Evolutionary conservation across 2,113 vertebrate genomes (phyloP).

Genomic region (Leptobrachium ailaonicum): DNA sequence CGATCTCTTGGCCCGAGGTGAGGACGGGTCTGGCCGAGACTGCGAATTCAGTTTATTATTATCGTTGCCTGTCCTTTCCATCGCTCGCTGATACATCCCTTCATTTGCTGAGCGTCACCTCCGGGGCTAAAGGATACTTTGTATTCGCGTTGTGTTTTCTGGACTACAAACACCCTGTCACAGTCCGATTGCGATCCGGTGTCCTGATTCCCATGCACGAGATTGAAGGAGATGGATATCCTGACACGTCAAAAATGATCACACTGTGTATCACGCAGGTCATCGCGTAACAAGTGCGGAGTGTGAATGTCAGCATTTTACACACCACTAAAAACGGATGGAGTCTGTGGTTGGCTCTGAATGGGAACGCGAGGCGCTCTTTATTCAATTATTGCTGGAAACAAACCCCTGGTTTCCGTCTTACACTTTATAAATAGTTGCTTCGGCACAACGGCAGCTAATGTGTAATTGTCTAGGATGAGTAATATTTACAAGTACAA

Average conservation of each 20-base stretch:
- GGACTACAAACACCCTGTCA: neutral
- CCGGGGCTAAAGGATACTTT: neutral
- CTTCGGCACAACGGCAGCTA: too few relatives aligned
- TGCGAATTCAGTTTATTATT: slow-evolving; percentile 45
- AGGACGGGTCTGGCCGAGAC: slow-evolving; percentile 49
- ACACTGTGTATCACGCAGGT: neutral
- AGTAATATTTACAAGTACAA: too few relatives aligned
- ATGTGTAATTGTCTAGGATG: too few relatives aligned
- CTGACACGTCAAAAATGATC: slow-evolving; percentile 4
- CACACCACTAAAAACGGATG: too few relatives aligned
- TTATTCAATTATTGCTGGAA: too few relatives aligned
- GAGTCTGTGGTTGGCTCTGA: too few relatives aligned
- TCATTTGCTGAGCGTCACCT: slow-evolving; percentile 53
- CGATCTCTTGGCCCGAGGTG: slow-evolving; percentile 51
- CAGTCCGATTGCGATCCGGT: neutral
- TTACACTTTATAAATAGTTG: too few relatives aligned
- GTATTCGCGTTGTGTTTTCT: neutral
- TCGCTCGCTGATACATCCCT: slow-evolving; percentile 46
- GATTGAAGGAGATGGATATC: neutral
- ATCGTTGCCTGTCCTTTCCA: slow-evolving; percentile 12
- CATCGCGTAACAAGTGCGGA: neutral
- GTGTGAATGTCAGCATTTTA: too few relatives aligned
- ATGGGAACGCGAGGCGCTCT: too few relatives aligned
- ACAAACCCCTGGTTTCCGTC: too few relatives aligned
- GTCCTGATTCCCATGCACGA: neutral